These are phyloP conservation scores for Nebria salina DNA, from an alignment of 2,888 invertebrate species.

Conservation along the genomic window DNA sequence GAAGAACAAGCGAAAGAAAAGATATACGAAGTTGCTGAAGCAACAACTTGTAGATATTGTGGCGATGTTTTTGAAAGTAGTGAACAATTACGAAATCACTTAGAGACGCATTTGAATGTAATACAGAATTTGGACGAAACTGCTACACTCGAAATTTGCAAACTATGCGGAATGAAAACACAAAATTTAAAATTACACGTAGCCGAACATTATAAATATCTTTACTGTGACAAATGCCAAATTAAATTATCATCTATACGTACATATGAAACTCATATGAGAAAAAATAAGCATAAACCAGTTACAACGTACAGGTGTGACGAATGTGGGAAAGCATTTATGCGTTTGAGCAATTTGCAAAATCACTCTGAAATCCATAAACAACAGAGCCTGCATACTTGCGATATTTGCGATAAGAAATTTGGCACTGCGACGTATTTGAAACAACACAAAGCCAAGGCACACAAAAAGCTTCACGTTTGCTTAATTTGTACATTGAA, in stretches of 20 bases:
- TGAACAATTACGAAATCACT: slow-evolving; percentile 3
- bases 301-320: background rate
- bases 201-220: slow-evolving; percentile 10
- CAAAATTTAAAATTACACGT: slow-evolving; percentile 8
- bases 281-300: background rate
- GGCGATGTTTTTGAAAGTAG: background rate
- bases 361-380: slow-evolving; percentile 5
- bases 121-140: background rate
- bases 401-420: background rate
- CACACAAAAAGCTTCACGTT: background rate
- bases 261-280: background rate
- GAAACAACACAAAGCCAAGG: background rate
- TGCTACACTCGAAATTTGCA: background rate
- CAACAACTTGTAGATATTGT: slow-evolving; percentile 5
- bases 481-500: background rate
- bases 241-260: background rate
- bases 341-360: background rate
- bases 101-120: background rate
- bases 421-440: background rate
- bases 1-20: background rate
- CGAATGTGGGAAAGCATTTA: slow-evolving; percentile 2
- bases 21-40: background rate
- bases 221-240: background rate
- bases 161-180: slow-evolving; percentile 1
- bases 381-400: background rate